Conservation (phyloP, 2,888 invertebrate species). For the Cataglyphis livida region DNA sequence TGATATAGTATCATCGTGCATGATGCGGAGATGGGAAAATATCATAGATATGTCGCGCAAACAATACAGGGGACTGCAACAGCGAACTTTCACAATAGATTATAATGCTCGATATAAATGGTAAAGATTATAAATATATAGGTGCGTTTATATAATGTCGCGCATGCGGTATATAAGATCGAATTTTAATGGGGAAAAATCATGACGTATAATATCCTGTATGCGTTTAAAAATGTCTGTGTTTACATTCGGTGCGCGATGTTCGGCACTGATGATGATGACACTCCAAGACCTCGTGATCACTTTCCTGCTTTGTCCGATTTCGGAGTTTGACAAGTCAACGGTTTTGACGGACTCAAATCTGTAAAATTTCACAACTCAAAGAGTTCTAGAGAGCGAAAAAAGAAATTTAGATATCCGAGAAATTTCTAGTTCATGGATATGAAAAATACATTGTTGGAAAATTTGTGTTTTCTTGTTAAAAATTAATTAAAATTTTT, state of each 20-base stretch:
- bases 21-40: conserved; percentile 5
- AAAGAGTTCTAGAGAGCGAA: not conserved
- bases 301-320: not conserved
- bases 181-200: conserved; percentile 21
- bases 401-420: not conserved
- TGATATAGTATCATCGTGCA: not conserved
- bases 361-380: not conserved
- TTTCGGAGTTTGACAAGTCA: not conserved
- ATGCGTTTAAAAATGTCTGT: not conserved
- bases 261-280: not conserved
- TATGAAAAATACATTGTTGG: not conserved
- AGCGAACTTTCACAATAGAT: not conserved
- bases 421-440: not conserved
- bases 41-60: not conserved
- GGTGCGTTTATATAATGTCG: not conserved
- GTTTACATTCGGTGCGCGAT: not conserved
- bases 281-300: not conserved
- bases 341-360: not conserved
- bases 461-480: too few species aligned
- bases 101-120: conserved; percentile 18
- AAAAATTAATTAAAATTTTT: too few species aligned
- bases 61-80: not conserved
- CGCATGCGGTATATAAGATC: not conserved
- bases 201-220: not conserved
- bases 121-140: not conserved